Base-by-base conservation (phyloP, 2,888 invertebrate species). In the Microctonus brassicae region DNA sequence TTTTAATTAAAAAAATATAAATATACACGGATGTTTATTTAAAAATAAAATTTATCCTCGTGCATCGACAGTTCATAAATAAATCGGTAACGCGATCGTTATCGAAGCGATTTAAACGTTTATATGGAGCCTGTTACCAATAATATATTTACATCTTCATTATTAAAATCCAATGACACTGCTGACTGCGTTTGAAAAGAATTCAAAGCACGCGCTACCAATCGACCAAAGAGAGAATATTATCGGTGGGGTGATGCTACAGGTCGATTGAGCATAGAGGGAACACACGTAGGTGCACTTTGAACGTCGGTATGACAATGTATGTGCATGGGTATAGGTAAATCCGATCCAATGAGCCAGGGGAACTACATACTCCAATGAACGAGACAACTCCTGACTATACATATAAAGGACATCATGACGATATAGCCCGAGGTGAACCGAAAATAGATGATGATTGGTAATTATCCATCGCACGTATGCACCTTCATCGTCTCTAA, bases 121-220 rank as follows among this genome's bases (percentile, higher is more conserved):
- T 55, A 10, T 26, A 11, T 10, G n/a, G n/a, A n/a, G 3, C 26
- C 10, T 26, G 3, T 13, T n/a, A 26, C 39, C 65, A 53, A 65
- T 70, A 65, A 62, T 55, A 29, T 20, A 55, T 57, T 65, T 24
- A 52, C 65, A 24, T 55, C 36, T 36, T 36, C 67, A 69, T 76
- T 69, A 76, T 73, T 70, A 76, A 76, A 76, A 76, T 73, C 73
- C 70, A 62, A 75, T 73, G 72, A 61, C 47, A 65, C 64, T 71
- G 66, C 33, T 73, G 71, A 58, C n/a, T 72, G 72, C 66, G 34
- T 69, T 61, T 39, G n/a, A 64, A 73, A 73, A 69, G 73, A 68
- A 65, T 70, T 63, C 65, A 52, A 11, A 53, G 65, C 53, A 65
- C 36, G 53, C 60, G 36, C 52, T 65, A 47, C 64, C 70, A 55